These are phyloP conservation scores for Chiloscyllium punctatum DNA, from an alignment of 2,797 vertebrate species.

Conservation along the genomic window DNA sequence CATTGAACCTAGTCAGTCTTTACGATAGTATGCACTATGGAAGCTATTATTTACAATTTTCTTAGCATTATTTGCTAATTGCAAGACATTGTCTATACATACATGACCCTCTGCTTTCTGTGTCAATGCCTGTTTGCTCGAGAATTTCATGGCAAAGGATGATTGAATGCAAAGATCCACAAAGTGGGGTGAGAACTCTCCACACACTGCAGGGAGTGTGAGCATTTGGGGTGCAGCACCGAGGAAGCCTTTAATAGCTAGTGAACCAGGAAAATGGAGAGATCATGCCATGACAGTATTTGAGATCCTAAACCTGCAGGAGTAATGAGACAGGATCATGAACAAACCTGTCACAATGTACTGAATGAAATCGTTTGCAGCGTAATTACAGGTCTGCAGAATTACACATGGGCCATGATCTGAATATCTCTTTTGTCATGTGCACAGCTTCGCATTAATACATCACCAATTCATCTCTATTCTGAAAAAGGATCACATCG, in stretches of 20 bases:
- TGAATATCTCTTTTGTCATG: constrained; percentile 25
- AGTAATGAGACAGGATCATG: constrained; percentile 31
- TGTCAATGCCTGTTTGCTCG: not conserved
- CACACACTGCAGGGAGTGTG: not conserved
- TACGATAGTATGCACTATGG: not conserved
- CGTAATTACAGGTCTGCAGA: constrained; percentile 6
- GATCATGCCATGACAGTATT: not conserved
- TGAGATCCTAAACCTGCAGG: constrained; percentile 4
- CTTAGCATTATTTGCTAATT: constrained; percentile 23
- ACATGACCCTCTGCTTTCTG: constrained; percentile 7
- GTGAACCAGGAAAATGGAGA: constrained; percentile 36
- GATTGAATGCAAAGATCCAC: not conserved
- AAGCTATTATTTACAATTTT: constrained; percentile 30
- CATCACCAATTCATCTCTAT: constrained; percentile 12
- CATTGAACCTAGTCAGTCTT: not conserved
- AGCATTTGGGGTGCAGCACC: constrained; percentile 9
- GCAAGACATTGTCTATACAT: constrained; percentile 26
- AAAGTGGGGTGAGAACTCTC: constrained; percentile 22
- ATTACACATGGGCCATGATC: constrained; percentile 28
- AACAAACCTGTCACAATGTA: constrained; percentile 34
- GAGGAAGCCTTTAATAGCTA: constrained; percentile 17
- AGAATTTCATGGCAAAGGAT: constrained; percentile 3
- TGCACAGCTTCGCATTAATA: not conserved
- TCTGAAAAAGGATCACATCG: not conserved
- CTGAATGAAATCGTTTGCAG: constrained; percentile 34